Evolutionary conservation across 2,797 vertebrate genomes (phyloP), one percentile per base, ranked within the genome.

Genomic region (Xerus rutilus): DNA sequence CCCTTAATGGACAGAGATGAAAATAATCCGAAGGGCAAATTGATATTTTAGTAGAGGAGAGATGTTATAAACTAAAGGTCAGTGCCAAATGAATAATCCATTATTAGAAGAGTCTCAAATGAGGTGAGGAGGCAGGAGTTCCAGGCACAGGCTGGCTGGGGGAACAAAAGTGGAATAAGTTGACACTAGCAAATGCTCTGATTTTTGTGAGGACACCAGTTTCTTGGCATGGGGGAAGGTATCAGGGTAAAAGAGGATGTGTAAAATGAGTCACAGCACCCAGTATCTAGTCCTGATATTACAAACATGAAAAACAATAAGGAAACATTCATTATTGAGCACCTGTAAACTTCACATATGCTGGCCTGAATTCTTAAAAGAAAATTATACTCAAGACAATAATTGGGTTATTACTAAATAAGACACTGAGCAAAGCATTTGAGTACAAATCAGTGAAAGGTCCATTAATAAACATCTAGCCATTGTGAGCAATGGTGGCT

Each of bases 41-140:
- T 88, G 87, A 32, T 94, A 92, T 90, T 95, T 95, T 88, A 93
- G 57, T 35, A 39, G 35, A 91, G 64, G 28, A 93, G 64, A 93
- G 15, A 32, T 83, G 18, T 77, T 43, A 65, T 25, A 85, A 94
- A 91, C 18, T 39, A 93, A 95, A 87, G 25, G 18, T 82, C 81
- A 82, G 49, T 62, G 77, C 30, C 67, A 78, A 74, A 57, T 92
- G 64, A 74, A 57, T 21, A 81, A 78, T 74, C 67, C 91, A 10
- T 70, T 86, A 64, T 96, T 95, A 93, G 65, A 89, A 91, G 30
- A 65, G 49, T 64, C 49, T 77, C 14, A 30, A 70, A 23, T 12
- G 15, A 92, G 85, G 21, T 8, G 10, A 77, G 18, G 6, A 91
- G 45, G 64, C 21, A 92, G 28, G 12, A 14, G 59, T 69, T 35